These are phyloP conservation scores for Flabesymbios commensalis DNA, from an alignment of 2,888 invertebrate genomes.

Conservation along the genomic window DNA sequence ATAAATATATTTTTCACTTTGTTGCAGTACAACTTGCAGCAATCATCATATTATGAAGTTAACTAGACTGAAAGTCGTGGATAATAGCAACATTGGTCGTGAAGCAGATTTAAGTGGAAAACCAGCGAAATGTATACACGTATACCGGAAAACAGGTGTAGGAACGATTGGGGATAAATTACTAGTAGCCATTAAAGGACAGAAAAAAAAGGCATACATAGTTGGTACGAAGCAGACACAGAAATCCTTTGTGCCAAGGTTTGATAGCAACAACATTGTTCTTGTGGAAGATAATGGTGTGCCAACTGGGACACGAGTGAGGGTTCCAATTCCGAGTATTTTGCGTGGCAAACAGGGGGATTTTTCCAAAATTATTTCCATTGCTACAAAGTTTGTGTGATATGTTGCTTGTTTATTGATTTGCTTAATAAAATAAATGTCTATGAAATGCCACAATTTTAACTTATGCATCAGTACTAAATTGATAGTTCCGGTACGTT, in stretches of 20 bases:
- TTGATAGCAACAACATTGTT: slow-evolving; percentile 94
- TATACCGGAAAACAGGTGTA: slow-evolving; percentile 65
- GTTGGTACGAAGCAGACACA: slow-evolving; percentile 87
- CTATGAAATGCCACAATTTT: no score
- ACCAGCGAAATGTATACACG: slow-evolving; percentile 90
- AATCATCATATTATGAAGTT: slow-evolving; percentile 61
- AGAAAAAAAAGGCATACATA: slow-evolving; percentile 90
- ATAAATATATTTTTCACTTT: background rate
- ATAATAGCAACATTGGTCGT: slow-evolving; percentile 94
- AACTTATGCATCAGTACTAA: no score
- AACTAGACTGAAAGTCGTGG: slow-evolving; percentile 86
- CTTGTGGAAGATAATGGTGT: slow-evolving; percentile 92
- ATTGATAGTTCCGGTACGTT: no score
- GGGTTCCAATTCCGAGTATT: slow-evolving; percentile 90
- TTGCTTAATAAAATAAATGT: no score
- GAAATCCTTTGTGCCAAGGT: slow-evolving; percentile 79
- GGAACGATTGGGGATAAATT: slow-evolving; percentile 81
- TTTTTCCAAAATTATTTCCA: slow-evolving; percentile 85
- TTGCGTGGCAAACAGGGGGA: slow-evolving; percentile 79
- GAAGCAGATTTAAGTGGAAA: slow-evolving; percentile 92
- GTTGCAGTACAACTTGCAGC: slow-evolving; percentile 44
- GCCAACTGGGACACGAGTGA: slow-evolving; percentile 92
- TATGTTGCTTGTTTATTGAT: no score
- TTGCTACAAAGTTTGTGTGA: slow-evolving; percentile 84
- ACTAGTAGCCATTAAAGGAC: slow-evolving; percentile 89